phyloP scores from a whole-genome alignment of 2,888 invertebrate genomes.

The Polymixis lichenea region DNA sequence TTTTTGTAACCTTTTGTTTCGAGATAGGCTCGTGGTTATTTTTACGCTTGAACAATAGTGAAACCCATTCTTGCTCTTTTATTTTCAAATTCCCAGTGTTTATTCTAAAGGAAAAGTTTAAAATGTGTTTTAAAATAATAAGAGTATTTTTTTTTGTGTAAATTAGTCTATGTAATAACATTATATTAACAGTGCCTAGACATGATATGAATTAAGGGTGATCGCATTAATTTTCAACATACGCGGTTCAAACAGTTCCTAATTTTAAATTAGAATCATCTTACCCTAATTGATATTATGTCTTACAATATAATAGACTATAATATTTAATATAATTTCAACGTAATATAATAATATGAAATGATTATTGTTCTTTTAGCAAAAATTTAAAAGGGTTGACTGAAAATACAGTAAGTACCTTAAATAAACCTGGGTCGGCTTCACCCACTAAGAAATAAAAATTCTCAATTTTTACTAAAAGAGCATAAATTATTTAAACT shows the following conservation, averaged over 20 bases:
- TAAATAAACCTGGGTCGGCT: neutral
- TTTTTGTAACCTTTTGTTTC: neutral
- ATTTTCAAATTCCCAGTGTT: neutral
- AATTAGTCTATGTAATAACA: constrained; percentile 52
- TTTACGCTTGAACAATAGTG: neutral
- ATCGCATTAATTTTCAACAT: constrained; percentile 40
- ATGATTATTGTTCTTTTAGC: constrained; percentile 56
- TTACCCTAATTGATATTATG: constrained; percentile 64
- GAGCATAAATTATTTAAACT: constrained; percentile 68
- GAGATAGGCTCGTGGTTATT: neutral
- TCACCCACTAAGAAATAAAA: neutral
- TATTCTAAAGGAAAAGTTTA: constrained; percentile 9
- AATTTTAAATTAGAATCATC: constrained; percentile 51
- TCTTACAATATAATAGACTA: constrained; percentile 60
- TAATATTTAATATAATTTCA: constrained; percentile 56
- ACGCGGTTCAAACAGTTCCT: constrained; percentile 56
- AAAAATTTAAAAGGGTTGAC: neutral
- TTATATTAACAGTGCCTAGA: constrained; percentile 66
- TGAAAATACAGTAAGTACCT: neutral
- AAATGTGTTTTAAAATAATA: constrained; percentile 16
- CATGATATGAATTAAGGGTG: constrained; percentile 65
- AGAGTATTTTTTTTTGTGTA: constrained; percentile 18
- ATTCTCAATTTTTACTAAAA: constrained; percentile 46
- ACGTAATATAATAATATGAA: constrained; percentile 48
- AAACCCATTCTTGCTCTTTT: constrained; percentile 37